Evolutionary conservation across 2,888 invertebrate species (phyloP).

Genomic region (Podotricha telesiphe): DNA sequence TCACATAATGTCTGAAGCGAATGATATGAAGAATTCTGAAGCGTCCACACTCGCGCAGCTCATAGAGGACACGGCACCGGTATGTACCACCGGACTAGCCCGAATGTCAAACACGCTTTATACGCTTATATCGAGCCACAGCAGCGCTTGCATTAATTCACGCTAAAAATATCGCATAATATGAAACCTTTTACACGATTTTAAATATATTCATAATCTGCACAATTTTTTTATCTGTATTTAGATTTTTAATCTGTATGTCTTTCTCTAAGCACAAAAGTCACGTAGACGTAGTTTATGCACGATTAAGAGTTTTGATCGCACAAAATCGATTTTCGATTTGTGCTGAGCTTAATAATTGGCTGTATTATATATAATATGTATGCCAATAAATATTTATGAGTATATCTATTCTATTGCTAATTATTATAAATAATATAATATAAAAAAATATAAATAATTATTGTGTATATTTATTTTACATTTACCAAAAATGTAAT

Average conservation of each 20-base stretch:
- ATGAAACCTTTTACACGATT: not conserved
- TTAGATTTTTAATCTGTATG: not conserved
- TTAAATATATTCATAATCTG: not conserved
- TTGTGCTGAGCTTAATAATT: slow-evolving; percentile 29
- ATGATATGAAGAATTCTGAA: slow-evolving; percentile 82
- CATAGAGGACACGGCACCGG: slow-evolving; percentile 81
- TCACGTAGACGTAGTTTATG: slow-evolving; percentile 15
- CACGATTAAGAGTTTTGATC: slow-evolving; percentile 42
- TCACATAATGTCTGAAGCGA: slow-evolving; percentile 88
- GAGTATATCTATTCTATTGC: not conserved
- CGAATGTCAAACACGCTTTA: slow-evolving; percentile 30
- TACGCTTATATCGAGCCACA: slow-evolving; percentile 22
- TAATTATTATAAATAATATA: slow-evolving; percentile 1
- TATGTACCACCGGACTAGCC: slow-evolving; percentile 51
- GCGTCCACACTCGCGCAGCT: slow-evolving; percentile 79
- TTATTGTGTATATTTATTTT: too few species aligned
- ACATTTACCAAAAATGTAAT: too few species aligned
- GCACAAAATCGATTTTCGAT: slow-evolving; percentile 59
- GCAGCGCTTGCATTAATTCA: slow-evolving; percentile 55
- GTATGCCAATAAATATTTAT: slow-evolving; percentile 7
- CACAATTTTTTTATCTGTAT: slow-evolving; percentile 3
- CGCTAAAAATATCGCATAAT: slow-evolving; percentile 45
- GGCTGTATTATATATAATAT: slow-evolving; percentile 24
- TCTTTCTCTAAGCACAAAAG: not conserved
- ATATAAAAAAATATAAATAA: too few species aligned